A percentile compares a stretch with the other conserved stretches of the same genome.
Conservation (phyloP, 2,113 vertebrate species). For the Hyperopisus bebe region DNA sequence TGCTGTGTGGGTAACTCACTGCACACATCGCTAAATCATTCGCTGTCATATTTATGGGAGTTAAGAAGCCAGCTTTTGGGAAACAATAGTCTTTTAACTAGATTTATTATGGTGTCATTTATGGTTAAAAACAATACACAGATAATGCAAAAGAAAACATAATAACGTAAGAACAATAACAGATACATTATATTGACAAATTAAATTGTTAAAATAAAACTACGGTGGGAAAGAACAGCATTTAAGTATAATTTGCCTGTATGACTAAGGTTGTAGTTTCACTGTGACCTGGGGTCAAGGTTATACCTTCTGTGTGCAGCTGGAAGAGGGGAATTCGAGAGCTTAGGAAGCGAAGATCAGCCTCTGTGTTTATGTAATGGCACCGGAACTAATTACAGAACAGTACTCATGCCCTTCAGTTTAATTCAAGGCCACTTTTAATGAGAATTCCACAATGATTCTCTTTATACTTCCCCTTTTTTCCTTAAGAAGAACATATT, state of each 20-base stretch:
- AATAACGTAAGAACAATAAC: neutral
- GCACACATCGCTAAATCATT: conserved; percentile 1
- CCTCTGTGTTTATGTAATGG: conserved; percentile 47
- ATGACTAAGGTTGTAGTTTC: conserved; percentile 13
- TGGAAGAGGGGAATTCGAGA: conserved; percentile 46
- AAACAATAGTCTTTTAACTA: neutral
- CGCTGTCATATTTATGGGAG: neutral
- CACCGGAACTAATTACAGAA: conserved; percentile 38
- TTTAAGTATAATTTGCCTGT: conserved; percentile 8
- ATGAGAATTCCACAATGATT: conserved; percentile 46
- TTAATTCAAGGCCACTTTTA: conserved; percentile 52
- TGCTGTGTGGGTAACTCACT: neutral
- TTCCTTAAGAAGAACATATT: conserved; percentile 61
- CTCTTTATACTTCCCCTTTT: conserved; percentile 36
- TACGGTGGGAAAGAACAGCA: neutral
- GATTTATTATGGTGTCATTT: conserved; percentile 5
- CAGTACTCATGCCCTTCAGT: conserved; percentile 32
- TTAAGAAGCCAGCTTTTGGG: neutral
- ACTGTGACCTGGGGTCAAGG: conserved; percentile 39
- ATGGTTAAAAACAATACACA: neutral
- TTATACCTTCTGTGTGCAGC: conserved; percentile 44
- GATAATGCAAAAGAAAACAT: neutral
- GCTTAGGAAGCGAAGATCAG: conserved; percentile 28
- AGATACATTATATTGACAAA: neutral
- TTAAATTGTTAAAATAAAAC: neutral